These are phyloP conservation scores for Phalacrocorax brasilianus DNA, from an alignment of 2,113 vertebrate species.

Conservation along the genomic window DNA sequence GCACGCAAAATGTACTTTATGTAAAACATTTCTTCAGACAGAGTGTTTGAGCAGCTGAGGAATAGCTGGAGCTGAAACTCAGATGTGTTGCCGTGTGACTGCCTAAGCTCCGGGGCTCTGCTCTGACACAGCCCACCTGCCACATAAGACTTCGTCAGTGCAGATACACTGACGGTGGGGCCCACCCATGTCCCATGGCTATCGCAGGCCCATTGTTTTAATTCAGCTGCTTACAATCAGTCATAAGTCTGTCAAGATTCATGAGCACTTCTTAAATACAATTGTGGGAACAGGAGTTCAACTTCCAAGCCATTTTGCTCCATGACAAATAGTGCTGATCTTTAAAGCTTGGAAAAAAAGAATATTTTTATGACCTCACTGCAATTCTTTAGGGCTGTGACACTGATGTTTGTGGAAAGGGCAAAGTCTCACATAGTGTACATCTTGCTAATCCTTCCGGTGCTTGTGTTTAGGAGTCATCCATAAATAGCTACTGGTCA, in stretches of 20 bases:
- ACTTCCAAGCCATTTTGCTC: slow-evolving; percentile 30
- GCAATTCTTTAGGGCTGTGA: not conserved
- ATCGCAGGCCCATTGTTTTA: slow-evolving; percentile 29
- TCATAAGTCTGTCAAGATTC: slow-evolving; percentile 63
- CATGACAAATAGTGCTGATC: slow-evolving; percentile 39
- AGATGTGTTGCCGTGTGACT: not conserved
- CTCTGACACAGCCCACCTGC: not conserved
- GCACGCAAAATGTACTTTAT: not conserved
- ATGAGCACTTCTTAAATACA: slow-evolving; percentile 41
- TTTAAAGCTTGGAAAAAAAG: slow-evolving; percentile 18
- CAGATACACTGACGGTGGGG: not conserved
- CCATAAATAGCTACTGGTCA: not conserved
- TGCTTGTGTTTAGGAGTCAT: not conserved
- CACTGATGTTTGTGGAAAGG: slow-evolving; percentile 18
- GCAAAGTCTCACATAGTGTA: not conserved
- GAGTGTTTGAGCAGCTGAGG: not conserved
- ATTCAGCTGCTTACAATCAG: slow-evolving; percentile 45
- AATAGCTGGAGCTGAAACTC: not conserved
- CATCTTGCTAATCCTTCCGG: not conserved
- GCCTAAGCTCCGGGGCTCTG: not conserved
- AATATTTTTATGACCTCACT: slow-evolving; percentile 21
- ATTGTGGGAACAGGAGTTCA: slow-evolving; percentile 62
- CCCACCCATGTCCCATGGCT: slow-evolving; percentile 13
- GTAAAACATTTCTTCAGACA: not conserved
- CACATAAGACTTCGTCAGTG: not conserved